Percentiles rank a stretch among this genome's conserved stretches.
Conservation (phyloP, 35 echinoderm and acorn worm genomes). For the Ophioderma brevispina region DNA sequence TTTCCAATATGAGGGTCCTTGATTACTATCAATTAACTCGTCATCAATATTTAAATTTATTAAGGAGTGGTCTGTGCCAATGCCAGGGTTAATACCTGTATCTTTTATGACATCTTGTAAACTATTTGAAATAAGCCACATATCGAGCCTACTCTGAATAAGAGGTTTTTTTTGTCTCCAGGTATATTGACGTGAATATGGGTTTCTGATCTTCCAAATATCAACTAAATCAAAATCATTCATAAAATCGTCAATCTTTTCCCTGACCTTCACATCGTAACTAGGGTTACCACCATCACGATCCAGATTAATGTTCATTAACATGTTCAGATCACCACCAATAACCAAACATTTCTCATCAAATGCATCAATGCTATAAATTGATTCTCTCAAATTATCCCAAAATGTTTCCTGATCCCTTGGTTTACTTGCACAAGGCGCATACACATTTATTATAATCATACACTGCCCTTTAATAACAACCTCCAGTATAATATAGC, state of each 20-base stretch:
- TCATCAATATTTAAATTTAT: background rate
- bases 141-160: slow-evolving; percentile 18
- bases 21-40: background rate
- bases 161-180: slow-evolving; percentile 8
- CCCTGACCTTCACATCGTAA: background rate
- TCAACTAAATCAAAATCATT: slow-evolving; percentile 10
- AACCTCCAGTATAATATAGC: background rate
- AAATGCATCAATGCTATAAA: background rate
- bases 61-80: background rate
- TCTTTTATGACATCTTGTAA: background rate
- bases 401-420: background rate
- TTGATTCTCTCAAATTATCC: background rate
- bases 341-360: background rate
- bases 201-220: slow-evolving; percentile 12
- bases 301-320: slow-evolving; percentile 12
- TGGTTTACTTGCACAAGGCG: background rate
- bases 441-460: background rate
- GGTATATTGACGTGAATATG: background rate
- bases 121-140: background rate
- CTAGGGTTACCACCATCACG: background rate
- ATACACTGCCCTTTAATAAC: background rate
- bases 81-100: background rate
- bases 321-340: background rate
- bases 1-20: background rate
- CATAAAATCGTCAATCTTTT: background rate